phyloP scores from a whole-genome alignment of 1,140 invertebrate species.

The Hyles vespertilio region DNA sequence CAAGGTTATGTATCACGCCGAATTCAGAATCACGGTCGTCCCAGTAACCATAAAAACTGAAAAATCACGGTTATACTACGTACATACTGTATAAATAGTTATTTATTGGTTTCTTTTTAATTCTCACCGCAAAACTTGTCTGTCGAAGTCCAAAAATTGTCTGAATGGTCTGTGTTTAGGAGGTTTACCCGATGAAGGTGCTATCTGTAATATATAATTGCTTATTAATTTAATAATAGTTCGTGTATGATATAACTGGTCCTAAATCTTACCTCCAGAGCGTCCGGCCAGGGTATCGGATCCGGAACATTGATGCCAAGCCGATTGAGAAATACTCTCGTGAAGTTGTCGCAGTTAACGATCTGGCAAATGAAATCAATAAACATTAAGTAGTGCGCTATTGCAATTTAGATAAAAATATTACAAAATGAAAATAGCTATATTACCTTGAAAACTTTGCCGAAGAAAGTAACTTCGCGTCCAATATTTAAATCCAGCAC shows the following conservation, averaged over 20 bases:
- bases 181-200: slow-evolving; percentile 28
- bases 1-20: slow-evolving; percentile 84
- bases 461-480: slow-evolving; percentile 84
- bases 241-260: too few species aligned
- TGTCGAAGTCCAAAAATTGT: slow-evolving; percentile 86
- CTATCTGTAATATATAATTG: slow-evolving; percentile 38
- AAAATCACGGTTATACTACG: background rate
- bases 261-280: slow-evolving; percentile 42
- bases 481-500: slow-evolving; percentile 87
- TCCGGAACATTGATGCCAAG: slow-evolving; percentile 89
- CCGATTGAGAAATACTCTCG: slow-evolving; percentile 87
- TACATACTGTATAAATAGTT: too few species aligned
- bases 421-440: background rate
- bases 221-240: too few species aligned
- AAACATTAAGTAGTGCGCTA: background rate
- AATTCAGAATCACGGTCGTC: slow-evolving; percentile 86
- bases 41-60: slow-evolving; percentile 92
- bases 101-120: background rate
- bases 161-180: slow-evolving; percentile 74
- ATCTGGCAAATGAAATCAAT: slow-evolving; percentile 72
- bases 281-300: slow-evolving; percentile 76
- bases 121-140: slow-evolving; percentile 79
- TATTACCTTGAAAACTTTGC: slow-evolving; percentile 81
- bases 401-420: background rate
- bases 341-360: slow-evolving; percentile 90